A percentile compares a stretch with the other conserved stretches of the same genome.
Conservation (phyloP, 2,113 vertebrate genomes). For the Etia nguti region DNA sequence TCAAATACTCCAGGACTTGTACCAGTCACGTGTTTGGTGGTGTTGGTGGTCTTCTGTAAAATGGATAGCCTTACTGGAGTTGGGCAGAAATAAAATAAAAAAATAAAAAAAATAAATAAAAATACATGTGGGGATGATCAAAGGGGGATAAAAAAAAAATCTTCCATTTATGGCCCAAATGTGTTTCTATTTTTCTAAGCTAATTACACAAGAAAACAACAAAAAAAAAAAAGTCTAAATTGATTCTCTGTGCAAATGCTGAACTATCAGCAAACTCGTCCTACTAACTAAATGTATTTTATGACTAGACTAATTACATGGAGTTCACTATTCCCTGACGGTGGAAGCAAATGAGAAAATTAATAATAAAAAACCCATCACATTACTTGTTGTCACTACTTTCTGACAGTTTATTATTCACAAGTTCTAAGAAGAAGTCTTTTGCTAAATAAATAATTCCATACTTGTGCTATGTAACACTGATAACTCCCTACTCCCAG, state of each 20-base stretch:
- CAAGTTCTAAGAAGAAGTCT: background rate
- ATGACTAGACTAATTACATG: background rate
- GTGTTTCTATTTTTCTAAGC: background rate
- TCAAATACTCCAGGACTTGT: background rate
- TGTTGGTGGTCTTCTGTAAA: background rate
- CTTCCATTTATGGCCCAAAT: background rate
- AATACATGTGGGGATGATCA: background rate
- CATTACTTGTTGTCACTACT: background rate
- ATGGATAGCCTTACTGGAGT: background rate
- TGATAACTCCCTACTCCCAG: background rate
- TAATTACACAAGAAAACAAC: background rate
- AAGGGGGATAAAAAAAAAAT: background rate
- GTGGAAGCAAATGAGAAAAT: background rate
- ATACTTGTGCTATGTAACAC: background rate
- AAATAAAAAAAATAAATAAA: background rate
- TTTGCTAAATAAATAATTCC: background rate
- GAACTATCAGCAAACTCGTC: background rate
- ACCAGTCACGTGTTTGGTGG: background rate
- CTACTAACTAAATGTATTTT: background rate
- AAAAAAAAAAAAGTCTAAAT: background rate
- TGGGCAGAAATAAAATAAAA: background rate
- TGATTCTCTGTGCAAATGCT: background rate
- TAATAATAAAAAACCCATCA: background rate
- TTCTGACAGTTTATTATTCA: slow-evolving; percentile 1
- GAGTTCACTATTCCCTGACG: background rate